Conservation (phyloP, 2,113 vertebrate species). For the Salvelinus sp. region DNA sequence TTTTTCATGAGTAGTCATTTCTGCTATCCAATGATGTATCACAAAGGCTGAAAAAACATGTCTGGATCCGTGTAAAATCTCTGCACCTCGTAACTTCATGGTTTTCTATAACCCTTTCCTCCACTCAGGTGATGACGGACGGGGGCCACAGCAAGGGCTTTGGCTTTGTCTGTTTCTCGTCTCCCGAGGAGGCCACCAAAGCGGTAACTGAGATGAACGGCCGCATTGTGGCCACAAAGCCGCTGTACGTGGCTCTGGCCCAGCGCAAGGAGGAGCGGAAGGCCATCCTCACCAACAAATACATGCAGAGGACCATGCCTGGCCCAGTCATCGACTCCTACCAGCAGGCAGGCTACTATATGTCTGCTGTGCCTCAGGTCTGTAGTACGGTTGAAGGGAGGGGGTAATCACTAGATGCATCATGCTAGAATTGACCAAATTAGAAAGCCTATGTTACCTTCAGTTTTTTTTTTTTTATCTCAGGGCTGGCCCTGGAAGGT, state of each 20-base stretch:
- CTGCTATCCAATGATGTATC: neutral
- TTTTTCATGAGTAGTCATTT: neutral
- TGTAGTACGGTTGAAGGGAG: neutral
- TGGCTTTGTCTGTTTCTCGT: conserved; percentile 98
- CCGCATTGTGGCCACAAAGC: conserved; percentile 91
- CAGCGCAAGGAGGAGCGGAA: conserved; percentile 95
- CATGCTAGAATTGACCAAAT: neutral
- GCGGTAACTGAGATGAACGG: conserved; percentile 98
- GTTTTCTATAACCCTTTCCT: neutral
- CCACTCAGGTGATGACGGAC: conserved; percentile 91
- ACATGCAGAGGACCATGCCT: conserved; percentile 87
- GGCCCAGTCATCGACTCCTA: conserved; percentile 83
- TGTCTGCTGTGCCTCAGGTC: conserved; percentile 88
- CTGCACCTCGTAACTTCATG: neutral
- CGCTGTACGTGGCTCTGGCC: conserved; percentile 91
- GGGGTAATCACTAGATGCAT: neutral
- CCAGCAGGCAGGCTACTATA: conserved; percentile 85
- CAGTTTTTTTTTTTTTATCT: neutral
- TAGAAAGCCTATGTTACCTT: neutral
- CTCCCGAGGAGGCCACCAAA: conserved; percentile 96
- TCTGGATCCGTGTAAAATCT: neutral
- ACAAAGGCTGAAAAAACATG: neutral
- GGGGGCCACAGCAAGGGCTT: conserved; percentile 94
- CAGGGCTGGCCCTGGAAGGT: neutral
- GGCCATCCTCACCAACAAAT: conserved; percentile 94